A percentile compares a stretch with the other conserved stretches of the same genome.
These are phyloP conservation scores for Phortica magna DNA, from an alignment of 2,888 invertebrate genomes.

Conservation along the genomic window DNA sequence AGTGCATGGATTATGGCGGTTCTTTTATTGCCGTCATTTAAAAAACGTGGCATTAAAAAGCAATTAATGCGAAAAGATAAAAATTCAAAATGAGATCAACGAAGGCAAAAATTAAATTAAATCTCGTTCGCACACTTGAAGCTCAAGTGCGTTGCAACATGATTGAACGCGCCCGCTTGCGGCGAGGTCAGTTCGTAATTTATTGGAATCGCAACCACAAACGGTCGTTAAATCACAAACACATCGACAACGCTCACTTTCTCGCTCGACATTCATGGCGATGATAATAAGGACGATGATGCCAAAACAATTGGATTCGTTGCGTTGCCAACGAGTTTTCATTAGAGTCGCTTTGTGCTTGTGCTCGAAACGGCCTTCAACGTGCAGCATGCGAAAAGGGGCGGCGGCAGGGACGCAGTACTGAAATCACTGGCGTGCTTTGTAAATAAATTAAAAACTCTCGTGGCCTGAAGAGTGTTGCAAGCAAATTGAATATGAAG, in stretches of 20 bases:
- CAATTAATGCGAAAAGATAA: slow-evolving; percentile 9
- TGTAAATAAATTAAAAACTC: slow-evolving; percentile 1
- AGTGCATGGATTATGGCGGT: neutral
- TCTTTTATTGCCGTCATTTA: neutral
- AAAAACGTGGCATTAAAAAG: neutral
- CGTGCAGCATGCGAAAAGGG: neutral
- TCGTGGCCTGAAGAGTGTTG: neutral
- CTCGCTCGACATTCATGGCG: neutral
- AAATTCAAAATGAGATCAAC: slow-evolving; percentile 2
- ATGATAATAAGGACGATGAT: neutral
- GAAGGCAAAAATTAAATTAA: slow-evolving; percentile 12
- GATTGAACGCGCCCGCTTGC: neutral
- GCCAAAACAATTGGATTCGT: neutral
- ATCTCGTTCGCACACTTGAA: slow-evolving; percentile 12
- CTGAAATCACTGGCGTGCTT: neutral
- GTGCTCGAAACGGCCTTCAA: neutral
- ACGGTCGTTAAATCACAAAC: neutral
- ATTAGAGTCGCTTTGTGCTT: neutral
- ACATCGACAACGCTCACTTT: neutral
- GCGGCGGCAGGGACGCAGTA: neutral
- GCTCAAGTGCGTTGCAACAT: neutral
- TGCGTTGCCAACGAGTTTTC: neutral
- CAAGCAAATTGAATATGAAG: neutral
- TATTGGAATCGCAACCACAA: slow-evolving; percentile 10
- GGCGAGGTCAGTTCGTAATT: slow-evolving; percentile 15